Evolutionary conservation across 2,797 vertebrate genomes (phyloP), one percentile per base, ranked within the genome.

Genomic region (Peromyscus attwateri): DNA sequence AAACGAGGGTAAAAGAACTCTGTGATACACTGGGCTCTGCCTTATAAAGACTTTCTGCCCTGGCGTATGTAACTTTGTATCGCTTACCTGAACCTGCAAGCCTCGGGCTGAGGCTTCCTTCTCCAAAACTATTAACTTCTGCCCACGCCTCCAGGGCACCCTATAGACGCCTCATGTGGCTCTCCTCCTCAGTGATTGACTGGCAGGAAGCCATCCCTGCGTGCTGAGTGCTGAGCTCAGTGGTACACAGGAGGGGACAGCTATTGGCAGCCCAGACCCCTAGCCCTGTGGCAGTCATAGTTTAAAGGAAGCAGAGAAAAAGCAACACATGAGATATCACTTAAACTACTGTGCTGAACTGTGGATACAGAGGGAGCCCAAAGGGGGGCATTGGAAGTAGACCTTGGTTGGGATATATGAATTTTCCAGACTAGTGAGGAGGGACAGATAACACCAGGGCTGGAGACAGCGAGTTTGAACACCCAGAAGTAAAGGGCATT

Each of bases 161-260:
- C 0, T 34, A 12, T 14, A 70, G 87, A 31, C 8, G 62, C 1
- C 1, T 16, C 5, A 0, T 0, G 11, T 43, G 60, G 0, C 31
- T 71, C 66, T 34, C 43, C 60, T 82, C 21, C 29, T 8, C 0
- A 6, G 8, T 1, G n/a, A 23, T 2, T 29, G 37, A 3, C 23
- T 76, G 62, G 68, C 0, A 0, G 8, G 52, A 73, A 84, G 49
- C 34, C 93, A 29, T 11, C 8, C 1, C 1, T 2, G 14, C 12
- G 25, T 46, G 43, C 13, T 27, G 79, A 79, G 60, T 3, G 71
- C 68, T 57, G 52, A 46, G 14, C 0, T 3, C 62, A 52, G 52
- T 16, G 43, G 21, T 49, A 60, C 46, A 27, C 68, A 57, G 3
- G 8, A 19, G 3, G 12, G 71, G 46, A 37, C 34, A 46, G 76